Conservation (phyloP, 1,140 invertebrate species). For the Heliothis subflexa region DNA sequence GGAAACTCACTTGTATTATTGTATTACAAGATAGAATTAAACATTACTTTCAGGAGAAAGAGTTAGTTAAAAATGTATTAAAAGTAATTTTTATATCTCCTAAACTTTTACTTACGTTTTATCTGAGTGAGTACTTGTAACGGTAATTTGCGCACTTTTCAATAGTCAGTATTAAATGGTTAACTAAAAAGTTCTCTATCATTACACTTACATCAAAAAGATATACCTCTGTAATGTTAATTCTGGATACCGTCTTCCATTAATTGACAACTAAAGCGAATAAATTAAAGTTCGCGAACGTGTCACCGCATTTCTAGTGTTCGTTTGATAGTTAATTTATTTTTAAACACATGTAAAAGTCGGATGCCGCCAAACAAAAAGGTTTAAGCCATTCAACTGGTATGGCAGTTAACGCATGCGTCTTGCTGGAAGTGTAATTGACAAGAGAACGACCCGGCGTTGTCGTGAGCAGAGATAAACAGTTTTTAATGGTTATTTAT, state of each 20-base stretch:
- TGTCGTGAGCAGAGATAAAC: constrained; percentile 60
- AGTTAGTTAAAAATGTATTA: too few relatives aligned
- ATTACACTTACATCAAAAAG: neutral
- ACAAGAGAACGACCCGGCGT: constrained; percentile 62
- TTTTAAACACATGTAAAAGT: constrained; percentile 48
- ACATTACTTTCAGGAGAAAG: too few relatives aligned
- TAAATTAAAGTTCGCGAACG: constrained; percentile 32
- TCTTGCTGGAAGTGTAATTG: constrained; percentile 61
- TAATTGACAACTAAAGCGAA: constrained; percentile 44
- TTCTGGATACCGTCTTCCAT: neutral
- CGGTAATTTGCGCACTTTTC: neutral
- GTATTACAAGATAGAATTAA: neutral
- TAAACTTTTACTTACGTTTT: constrained; percentile 11
- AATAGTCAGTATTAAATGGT: neutral
- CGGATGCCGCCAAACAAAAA: constrained; percentile 43
- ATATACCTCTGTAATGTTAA: constrained; percentile 4
- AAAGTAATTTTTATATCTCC: too few relatives aligned
- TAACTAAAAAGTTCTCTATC: neutral
- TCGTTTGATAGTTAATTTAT: constrained; percentile 49
- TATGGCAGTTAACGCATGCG: constrained; percentile 50
- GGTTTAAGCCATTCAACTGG: constrained; percentile 56
- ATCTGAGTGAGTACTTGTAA: neutral
- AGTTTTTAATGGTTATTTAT: constrained; percentile 67
- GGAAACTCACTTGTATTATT: neutral
- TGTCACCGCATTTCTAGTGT: constrained; percentile 41